Evolutionary conservation across 2,797 vertebrate genomes (phyloP), one percentile per base, ranked within the genome.

Genomic region (Sebastes wilsoni): DNA sequence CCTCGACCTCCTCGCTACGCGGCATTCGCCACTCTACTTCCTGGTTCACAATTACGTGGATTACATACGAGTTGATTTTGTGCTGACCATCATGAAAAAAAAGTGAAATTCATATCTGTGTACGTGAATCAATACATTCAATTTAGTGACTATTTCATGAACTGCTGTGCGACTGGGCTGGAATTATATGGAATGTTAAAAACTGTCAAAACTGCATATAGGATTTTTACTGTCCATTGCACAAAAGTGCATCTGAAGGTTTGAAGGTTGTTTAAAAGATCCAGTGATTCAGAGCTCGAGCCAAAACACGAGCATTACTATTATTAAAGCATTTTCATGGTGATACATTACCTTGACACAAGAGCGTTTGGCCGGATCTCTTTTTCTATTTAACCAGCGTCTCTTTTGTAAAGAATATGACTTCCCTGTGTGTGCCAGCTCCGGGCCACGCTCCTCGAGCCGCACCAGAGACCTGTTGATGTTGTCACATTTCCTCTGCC

Each of bases 391-490:
- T 71, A 64, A 54, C 28, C 2, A 38, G 36, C 70, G 1, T 67
- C n/a, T 36, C 34, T 66, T 36, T 56, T 59, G n/a, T 10, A 42
- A 5, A 56, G 38, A 30, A 42, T 30, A 32, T 1, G 12, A 28
- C 58, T 28, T 27, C 8, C 9, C 30, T n/a, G 5, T 20, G 23
- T 2, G 32, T 34, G 61, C 36, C 66, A 16, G 23, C 67, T 52
- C 4, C 32, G 49, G 70, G 30, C 16, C 46, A 18, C 0, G 3
- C 11, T n/a, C 22, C 42, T 66, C 1, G 10, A 22, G 52, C 22
- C 12, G 25, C 9, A 22, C 3, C 38, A 27, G 23, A 66, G 32
- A 77, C 76, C 79, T 83, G 79, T 74, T 84, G 87, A 77, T 65
- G 73, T 5, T 11, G 30, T 22, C 6, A 16, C 42, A 54, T 72